Base-by-base conservation (phyloP, 2,797 vertebrate genomes). In the Huso huso region DNA sequence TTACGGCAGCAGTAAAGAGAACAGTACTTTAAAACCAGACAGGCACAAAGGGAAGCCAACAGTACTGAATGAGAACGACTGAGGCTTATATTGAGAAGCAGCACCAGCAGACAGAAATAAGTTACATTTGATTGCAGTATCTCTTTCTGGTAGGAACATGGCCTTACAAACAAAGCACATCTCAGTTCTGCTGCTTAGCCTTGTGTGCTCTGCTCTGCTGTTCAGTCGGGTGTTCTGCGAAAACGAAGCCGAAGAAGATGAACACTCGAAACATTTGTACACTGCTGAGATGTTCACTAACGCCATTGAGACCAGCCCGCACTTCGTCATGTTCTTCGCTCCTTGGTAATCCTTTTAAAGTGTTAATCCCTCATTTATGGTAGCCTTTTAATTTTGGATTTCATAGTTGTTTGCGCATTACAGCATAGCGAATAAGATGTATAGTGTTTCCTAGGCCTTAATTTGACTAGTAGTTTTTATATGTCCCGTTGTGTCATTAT, bases 301-400 rank as follows among this genome's bases (percentile, higher is more conserved):
- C 70, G 94, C 93, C 48, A 84, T 95, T 65, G 80, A 84, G 37
- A 90, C 89, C 70, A 89, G 91, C 37, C 92, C 94, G 48, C 96
- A 97, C 90, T 98, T 98, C 90, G 91, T 98, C 83, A 98, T 98
- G 96, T 97, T 98, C 92, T 96, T 89, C 84, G 96, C 94, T 58
- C 96, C 96, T 2, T 96, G 95, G 96, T 98, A 84, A 93, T 87
- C 59, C 68, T 15, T 37, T 2, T 2, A 3, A 61, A 70, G 37
- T 37, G 37, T 37, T 37, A 37, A 37, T 37, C 37, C 37, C 3
- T 18, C 18, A 18, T 18, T 18, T 37, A 37, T 37, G 37, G 37
- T 37, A 37, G 37, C 37, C 37, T 37, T 37, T 37, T 37, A 5
- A 37, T 37, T 37, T 37, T 37, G 37, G 37, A 37, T 37, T 37